Percentiles rank a stretch among this genome's conserved stretches.
phyloP scores from a whole-genome alignment of 2,888 invertebrate species.

The Noctua janthe region DNA sequence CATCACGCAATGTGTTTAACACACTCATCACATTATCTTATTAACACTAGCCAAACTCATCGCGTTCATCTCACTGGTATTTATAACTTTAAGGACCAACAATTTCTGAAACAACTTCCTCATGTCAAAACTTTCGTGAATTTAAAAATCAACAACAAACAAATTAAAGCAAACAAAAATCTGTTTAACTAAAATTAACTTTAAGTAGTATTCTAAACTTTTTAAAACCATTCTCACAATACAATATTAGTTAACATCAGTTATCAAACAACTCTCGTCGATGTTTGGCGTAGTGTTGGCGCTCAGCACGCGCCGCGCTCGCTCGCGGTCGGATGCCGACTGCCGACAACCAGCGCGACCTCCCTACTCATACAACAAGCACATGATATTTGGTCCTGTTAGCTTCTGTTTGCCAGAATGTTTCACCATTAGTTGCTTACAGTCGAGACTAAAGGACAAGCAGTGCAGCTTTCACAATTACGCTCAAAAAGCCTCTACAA shows the following conservation, averaged over 20 bases:
- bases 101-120: neutral
- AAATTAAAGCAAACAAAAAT: neutral
- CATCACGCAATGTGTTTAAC: neutral
- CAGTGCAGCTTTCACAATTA: no score
- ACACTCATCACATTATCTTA: neutral
- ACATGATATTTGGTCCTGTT: conserved; percentile 23
- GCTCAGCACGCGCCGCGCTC: conserved; percentile 40
- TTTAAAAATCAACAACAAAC: neutral
- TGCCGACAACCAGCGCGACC: conserved; percentile 46
- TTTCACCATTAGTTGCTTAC: neutral
- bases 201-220: neutral
- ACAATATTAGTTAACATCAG: neutral
- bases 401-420: neutral
- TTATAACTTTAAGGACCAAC: neutral
- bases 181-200: neutral
- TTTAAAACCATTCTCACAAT: neutral
- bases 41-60: neutral
- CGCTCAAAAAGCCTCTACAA: neutral
- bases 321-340: conserved; percentile 61
- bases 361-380: conserved; percentile 2
- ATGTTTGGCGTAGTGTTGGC: conserved; percentile 8
- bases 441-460: neutral
- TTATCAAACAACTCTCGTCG: conserved; percentile 16
- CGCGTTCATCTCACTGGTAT: neutral
- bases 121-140: conserved; percentile 6